Evolutionary conservation across 2,113 vertebrate genomes (phyloP), one percentile per base, ranked within the genome.

Genomic region (Rhynchomys soricoides): DNA sequence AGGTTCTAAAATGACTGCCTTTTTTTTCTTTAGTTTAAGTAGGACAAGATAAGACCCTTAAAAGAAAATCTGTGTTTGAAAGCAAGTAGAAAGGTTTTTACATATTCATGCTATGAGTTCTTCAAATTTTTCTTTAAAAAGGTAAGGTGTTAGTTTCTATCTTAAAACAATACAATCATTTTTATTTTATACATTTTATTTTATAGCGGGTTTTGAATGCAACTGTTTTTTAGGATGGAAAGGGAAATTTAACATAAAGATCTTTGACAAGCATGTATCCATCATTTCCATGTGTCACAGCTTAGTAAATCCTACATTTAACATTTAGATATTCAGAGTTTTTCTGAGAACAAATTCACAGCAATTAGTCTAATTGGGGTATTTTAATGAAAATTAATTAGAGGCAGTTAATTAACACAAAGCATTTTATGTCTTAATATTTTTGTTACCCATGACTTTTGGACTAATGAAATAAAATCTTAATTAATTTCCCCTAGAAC

Each of bases 391-490:
- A 86, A 9, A 48, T 66, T 86, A 86, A 59, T 86, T 66, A 86
- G 82, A 86, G 82, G 29, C 29, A 66, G 66, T 86, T 66, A 64
- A 66, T 64, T 86, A 66, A 66, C 43, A 66, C 4, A 86, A 66
- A 86, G 40, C 59, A 66, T 86, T 86, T 66, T 86, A 66, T 86
- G 59, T 66, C 59, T 86, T 66, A 83, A 83, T 83, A 83, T 86
- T 86, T 64, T 86, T 64, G 40, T 34, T 86, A 66, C 59, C 82
- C 59, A 48, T 66, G 59, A 48, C 82, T 86, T 66, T 86, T 85
- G 43, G 40, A 66, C 59, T 45, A 86, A 86, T 66, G 82, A 66
- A 48, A 66, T 86, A 66, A 86, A 86, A 64, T 66, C 43, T 48
- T 66, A 86, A 86, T 86, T 85, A 85, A 64, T 45, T 48, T 82